A percentile compares a stretch with the other conserved stretches of the same genome.
phyloP scores from a whole-genome alignment of 1,140 invertebrate genomes.

The Gonatopus flavifemur region DNA sequence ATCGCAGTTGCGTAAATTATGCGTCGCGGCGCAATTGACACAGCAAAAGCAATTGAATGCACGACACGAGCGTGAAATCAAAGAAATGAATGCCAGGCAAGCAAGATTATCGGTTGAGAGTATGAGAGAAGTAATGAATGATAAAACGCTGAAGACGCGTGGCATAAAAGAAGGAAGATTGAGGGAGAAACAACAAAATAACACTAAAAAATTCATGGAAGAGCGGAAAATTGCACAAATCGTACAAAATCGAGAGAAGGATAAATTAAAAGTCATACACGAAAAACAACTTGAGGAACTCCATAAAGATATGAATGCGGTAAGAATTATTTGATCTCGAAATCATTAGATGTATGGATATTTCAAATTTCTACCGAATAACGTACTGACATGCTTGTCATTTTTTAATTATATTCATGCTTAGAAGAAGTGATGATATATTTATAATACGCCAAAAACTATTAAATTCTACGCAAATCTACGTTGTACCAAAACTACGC shows the following conservation, averaged over 20 bases:
- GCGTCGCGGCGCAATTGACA: constrained; percentile 78
- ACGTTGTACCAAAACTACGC: too few relatives aligned
- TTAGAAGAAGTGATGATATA: too few relatives aligned
- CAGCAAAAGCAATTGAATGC: constrained; percentile 91
- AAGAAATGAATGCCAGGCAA: constrained; percentile 94
- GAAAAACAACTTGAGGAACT: constrained; percentile 90
- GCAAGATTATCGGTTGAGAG: constrained; percentile 97
- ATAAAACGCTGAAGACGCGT: constrained; percentile 96
- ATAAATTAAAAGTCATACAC: constrained; percentile 89
- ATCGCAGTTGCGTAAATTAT: constrained; percentile 81
- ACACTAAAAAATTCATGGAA: constrained; percentile 98
- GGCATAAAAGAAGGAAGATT: constrained; percentile 92
- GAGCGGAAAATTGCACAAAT: constrained; percentile 87
- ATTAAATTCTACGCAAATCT: too few relatives aligned
- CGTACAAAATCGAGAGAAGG: constrained; percentile 91
- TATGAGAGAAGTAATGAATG: constrained; percentile 90
- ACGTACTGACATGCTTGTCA: too few relatives aligned
- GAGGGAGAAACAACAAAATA: constrained; percentile 97
- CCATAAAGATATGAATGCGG: constrained; percentile 87
- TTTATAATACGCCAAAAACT: too few relatives aligned
- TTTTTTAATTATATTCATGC: too few relatives aligned
- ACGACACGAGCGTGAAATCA: constrained; percentile 90
- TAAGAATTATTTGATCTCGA: too few relatives aligned
- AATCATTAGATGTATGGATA: too few relatives aligned
- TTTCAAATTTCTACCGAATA: too few relatives aligned